Conservation (phyloP, 35 echinoderm and acorn worm genomes). For the Patiria miniata region DNA sequence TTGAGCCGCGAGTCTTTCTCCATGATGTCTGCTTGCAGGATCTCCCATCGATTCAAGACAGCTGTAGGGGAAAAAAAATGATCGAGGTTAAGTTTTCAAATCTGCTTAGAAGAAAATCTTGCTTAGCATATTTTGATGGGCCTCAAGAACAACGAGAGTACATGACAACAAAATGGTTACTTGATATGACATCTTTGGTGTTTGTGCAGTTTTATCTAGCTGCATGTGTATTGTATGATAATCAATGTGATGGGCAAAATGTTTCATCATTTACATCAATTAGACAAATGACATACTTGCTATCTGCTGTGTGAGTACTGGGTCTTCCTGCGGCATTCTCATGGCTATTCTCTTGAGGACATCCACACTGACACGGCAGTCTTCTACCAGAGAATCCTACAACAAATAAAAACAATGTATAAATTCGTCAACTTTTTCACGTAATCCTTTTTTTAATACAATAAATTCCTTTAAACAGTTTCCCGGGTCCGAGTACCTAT, state of each 20-base stretch:
- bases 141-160: too few relatives aligned
- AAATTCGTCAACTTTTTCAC: neutral
- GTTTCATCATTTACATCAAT: too few relatives aligned
- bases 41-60: conserved; percentile 78
- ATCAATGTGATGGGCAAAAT: too few relatives aligned
- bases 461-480: too few relatives aligned
- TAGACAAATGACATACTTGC: conserved; percentile 36
- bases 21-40: conserved; percentile 76
- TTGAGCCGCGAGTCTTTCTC: conserved; percentile 58
- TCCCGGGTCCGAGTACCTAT: too few relatives aligned
- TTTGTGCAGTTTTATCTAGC: too few relatives aligned
- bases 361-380: conserved; percentile 64
- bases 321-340: conserved; percentile 44
- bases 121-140: too few relatives aligned
- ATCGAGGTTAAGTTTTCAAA: neutral
- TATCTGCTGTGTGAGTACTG: conserved; percentile 50
- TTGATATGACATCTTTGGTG: too few relatives aligned
- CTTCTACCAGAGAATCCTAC: conserved; percentile 56
- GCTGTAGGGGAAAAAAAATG: conserved; percentile 29
- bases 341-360: conserved; percentile 65
- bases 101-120: too few relatives aligned
- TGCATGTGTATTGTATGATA: too few relatives aligned
- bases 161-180: too few relatives aligned
- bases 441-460: neutral
- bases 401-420: neutral